Evolutionary conservation across 2,888 invertebrate genomes (phyloP), one percentile per base, ranked within the genome.

Genomic region (Digitonthophagus gazella): DNA sequence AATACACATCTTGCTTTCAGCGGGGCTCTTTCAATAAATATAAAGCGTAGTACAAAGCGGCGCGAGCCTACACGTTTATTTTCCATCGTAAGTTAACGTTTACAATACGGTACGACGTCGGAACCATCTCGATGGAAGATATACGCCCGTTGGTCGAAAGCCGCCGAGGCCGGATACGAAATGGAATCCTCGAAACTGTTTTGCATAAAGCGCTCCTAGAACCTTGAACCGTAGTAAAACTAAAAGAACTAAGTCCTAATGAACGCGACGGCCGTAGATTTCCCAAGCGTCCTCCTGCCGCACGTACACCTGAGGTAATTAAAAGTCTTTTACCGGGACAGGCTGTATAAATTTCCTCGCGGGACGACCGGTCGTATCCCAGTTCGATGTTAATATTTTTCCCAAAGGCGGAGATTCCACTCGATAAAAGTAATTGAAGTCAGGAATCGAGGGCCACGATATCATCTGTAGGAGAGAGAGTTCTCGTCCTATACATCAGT

Each of bases 351-450:
- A 61, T 61, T 61, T 20, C 18, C 61, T 15, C 20, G n/a, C 19
- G 2, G 18, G 61, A 61, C 61, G 61, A 19, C 61, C 20, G 28
- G 11, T 11, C 28, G 28, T 44, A 44, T 44, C 28, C 28, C 28
- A 44, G 28, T 20, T 61, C 61, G 61, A 61, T 61, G 61, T 61
- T 61, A 61, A 61, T 61, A 61, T 61, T 61, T 61, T 61, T 61
- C 61, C 19, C 20, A 61, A 18, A 19, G 19, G 61, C 20, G 20
- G 61, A 61, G 61, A 61, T 61, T 61, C 61, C 61, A 61, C 16
- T 61, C 61, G 61, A 61, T 61, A 61, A 61, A 61, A 6, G 61
- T 61, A 61, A 61, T 61, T 61, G 61, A 61, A 61, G 61, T 61
- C 61, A 61, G 20, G 61, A 61, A 61, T 61, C 61, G 61, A 20